Base-by-base conservation (phyloP, 2,797 vertebrate genomes). In the Limnodromus scolopaceus region DNA sequence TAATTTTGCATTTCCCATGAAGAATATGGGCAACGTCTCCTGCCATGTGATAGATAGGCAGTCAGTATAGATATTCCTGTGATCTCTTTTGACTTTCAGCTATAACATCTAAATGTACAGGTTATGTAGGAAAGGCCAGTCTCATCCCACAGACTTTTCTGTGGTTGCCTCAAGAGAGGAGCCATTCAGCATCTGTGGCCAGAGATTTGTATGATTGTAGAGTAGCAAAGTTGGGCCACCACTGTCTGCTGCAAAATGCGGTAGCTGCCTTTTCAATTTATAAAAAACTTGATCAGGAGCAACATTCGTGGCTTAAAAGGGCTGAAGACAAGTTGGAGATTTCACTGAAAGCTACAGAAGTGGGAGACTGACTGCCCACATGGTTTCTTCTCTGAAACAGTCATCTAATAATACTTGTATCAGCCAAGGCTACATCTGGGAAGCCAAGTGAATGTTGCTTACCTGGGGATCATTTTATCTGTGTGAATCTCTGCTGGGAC, bases 391-490 rank as follows among this genome's bases (percentile, higher is more conserved):
- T 4, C 58, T 10, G 53, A 69, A 94, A 82, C 30, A 79, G 3
- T 17, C 20, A 30, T 88, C 46, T 86, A 32, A n/a, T 74, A 77
- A 70, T 74, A 84, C 22, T 45, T 45, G 1, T 82, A 60, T 16
- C 28, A 64, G 43, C 66, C 75, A 87, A 77, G 25, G 32, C 43
- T 53, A 6, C 0, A 0, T 41, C 54, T 5, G 1, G 49, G 61
- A 85, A 86, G 57, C 78, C 43, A 74, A 72, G 55, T 34, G 23
- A 53, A 43, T 7, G 13, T 64, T 93, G 28, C 70, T 76, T 91
- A 95, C 94, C 90, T 92, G 80, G 38, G 13, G 28, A 65, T 71
- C 30, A 19, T 45, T 68, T 88, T 61, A 58, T 51, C 23, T 84
- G 17, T 69, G 24, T 84, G 46, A 93, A 27, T 79, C 55, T 63